Percentiles rank a stretch among this genome's conserved stretches.
These are phyloP conservation scores for Himalopsyche japonica DNA, from an alignment of 2,888 invertebrate genomes.

Conservation along the genomic window DNA sequence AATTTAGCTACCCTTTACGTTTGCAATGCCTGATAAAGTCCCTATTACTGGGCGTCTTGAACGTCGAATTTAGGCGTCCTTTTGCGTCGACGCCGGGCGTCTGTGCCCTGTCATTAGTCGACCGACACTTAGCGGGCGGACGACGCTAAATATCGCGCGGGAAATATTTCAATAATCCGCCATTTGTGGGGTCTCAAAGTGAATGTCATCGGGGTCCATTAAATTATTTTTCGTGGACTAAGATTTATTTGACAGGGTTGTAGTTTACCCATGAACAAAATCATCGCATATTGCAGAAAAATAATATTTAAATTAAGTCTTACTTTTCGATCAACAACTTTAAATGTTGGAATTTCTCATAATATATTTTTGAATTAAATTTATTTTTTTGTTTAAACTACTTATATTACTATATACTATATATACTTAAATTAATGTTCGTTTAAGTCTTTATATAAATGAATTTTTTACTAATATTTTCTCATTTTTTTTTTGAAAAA, in stretches of 20 bases:
- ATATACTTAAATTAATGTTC: no score
- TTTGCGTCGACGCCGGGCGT: slow-evolving; percentile 9
- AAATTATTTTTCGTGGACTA: not conserved
- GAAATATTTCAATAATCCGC: not conserved
- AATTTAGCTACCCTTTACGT: not conserved
- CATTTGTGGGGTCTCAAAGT: not conserved
- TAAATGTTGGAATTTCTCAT: no score
- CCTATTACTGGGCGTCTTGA: not conserved
- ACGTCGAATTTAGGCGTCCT: not conserved
- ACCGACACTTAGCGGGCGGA: slow-evolving; percentile 36
- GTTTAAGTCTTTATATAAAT: no score
- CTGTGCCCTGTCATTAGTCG: slow-evolving; percentile 36
- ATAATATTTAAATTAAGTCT: no score
- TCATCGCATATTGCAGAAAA: not conserved
- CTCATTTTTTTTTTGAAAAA: no score
- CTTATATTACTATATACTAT: no score
- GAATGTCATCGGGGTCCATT: not conserved
- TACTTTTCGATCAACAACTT: no score
- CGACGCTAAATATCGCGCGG: slow-evolving; percentile 19
- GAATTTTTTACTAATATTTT: no score
- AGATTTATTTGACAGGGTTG: not conserved
- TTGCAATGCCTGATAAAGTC: not conserved
- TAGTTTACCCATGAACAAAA: not conserved
- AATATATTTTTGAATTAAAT: no score
- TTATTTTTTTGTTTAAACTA: no score